A percentile compares a stretch with the other conserved stretches of the same genome.
Evolutionary conservation across 1,140 invertebrate genomes (phyloP).

Genomic region (Yoshiicerus persimilis): DNA sequence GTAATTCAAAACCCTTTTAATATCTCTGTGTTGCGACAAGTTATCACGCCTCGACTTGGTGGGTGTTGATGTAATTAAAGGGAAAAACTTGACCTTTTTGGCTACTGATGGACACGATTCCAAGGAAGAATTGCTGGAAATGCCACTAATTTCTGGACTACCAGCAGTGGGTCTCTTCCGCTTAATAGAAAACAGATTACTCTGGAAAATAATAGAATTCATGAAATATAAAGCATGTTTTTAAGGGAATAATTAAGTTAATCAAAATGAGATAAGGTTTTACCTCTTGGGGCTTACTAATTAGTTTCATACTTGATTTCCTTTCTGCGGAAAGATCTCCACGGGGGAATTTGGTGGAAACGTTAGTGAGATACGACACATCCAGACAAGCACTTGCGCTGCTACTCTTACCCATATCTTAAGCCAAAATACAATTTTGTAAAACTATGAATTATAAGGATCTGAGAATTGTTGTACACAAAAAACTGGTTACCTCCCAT

Average conservation of each 20-base stretch:
- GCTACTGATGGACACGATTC: not conserved
- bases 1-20: not conserved
- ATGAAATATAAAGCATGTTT: not conserved
- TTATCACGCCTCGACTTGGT: not conserved
- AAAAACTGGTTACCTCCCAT: not conserved
- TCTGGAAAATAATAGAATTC: not conserved
- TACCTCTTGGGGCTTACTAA: not conserved
- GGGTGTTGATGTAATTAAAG: not conserved
- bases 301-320: not conserved
- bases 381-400: not conserved
- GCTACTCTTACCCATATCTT: not conserved
- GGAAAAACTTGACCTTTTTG: not conserved
- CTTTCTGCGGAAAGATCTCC: too few relatives aligned
- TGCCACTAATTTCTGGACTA: not conserved
- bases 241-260: not conserved
- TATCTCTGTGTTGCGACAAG: not conserved
- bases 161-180: not conserved
- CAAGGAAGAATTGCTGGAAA: not conserved
- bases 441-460: too few relatives aligned
- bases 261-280: not conserved
- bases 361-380: not conserved
- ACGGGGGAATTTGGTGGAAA: not conserved
- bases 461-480: not conserved
- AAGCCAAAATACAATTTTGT: too few relatives aligned
- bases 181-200: not conserved